phyloP scores from a whole-genome alignment of 2,888 invertebrate species.

The Fragum sueziense region DNA sequence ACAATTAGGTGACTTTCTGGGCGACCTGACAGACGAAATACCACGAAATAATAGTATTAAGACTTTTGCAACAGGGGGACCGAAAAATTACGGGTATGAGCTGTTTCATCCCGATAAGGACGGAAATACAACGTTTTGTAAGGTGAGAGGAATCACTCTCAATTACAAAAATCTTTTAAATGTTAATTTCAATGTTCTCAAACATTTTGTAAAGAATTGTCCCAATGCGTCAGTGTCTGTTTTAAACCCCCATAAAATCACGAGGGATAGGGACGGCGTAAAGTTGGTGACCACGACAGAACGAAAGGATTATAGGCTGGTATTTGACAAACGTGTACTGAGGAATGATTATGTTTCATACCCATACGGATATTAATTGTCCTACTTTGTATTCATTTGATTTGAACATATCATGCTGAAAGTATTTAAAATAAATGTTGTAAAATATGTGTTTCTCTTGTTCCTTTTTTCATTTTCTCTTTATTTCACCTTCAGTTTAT shows the following conservation, averaged over 20 bases:
- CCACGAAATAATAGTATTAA: conserved; percentile 37
- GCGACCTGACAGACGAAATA: conserved; percentile 80
- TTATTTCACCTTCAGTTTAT: too few species aligned
- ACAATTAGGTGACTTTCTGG: conserved; percentile 73
- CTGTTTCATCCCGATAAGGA: conserved; percentile 28
- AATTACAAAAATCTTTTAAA: conserved; percentile 52
- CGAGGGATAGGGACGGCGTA: background rate
- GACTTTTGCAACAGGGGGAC: conserved; percentile 78
- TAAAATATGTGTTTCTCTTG: too few species aligned
- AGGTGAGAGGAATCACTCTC: conserved; percentile 68
- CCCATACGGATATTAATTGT: conserved; percentile 4
- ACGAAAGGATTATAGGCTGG: conserved; percentile 9
- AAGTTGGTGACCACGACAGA: background rate
- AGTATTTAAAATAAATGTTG: too few species aligned
- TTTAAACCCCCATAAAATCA: conserved; percentile 13
- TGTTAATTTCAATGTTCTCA: conserved; percentile 62
- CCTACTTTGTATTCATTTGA: background rate
- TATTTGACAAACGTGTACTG: conserved; percentile 18
- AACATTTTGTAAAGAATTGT: conserved; percentile 24
- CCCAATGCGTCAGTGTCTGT: conserved; percentile 8
- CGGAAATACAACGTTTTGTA: conserved; percentile 60
- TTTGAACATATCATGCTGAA: too few species aligned
- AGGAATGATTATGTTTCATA: background rate
- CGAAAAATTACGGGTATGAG: conserved; percentile 78
- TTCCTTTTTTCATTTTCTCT: too few species aligned